A percentile compares a stretch with the other conserved stretches of the same genome.
phyloP scores from a whole-genome alignment of 1,140 invertebrate species.

The Dendrolimus kikuchii region DNA sequence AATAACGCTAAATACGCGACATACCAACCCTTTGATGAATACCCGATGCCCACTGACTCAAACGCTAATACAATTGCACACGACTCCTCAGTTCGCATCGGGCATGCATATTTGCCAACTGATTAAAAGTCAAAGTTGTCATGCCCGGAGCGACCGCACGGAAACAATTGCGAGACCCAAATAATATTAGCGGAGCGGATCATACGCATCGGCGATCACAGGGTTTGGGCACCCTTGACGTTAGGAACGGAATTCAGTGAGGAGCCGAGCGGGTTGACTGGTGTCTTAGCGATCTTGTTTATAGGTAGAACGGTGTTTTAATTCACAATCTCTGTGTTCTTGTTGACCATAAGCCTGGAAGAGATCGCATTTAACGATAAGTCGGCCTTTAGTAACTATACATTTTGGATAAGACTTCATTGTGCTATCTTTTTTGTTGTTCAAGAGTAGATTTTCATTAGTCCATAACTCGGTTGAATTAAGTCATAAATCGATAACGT shows the following conservation, averaged over 20 bases:
- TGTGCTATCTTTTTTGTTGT: too few relatives aligned
- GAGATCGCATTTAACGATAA: too few relatives aligned
- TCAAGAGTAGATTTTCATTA: too few relatives aligned
- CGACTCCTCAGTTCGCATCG: conserved; percentile 47
- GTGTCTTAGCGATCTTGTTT: not conserved
- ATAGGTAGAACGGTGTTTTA: too few relatives aligned
- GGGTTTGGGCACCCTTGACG: conserved; percentile 16
- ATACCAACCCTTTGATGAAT: conserved; percentile 26
- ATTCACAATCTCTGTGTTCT: too few relatives aligned
- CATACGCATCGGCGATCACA: conserved; percentile 43
- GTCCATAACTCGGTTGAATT: too few relatives aligned
- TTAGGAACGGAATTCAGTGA: not conserved
- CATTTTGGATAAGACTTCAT: too few relatives aligned
- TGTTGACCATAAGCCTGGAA: too few relatives aligned
- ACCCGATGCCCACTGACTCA: conserved; percentile 14
- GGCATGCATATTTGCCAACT: conserved; percentile 46
- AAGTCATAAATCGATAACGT: too few relatives aligned
- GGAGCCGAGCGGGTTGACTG: not conserved
- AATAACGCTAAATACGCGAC: conserved; percentile 21
- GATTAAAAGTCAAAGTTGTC: conserved; percentile 63
- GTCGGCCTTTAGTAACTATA: too few relatives aligned
- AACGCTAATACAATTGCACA: conserved; percentile 55
- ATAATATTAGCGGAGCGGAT: conserved; percentile 49
- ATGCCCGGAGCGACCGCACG: conserved; percentile 39
- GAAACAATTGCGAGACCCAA: conserved; percentile 36